These are phyloP conservation scores for Poecile atricapillus DNA, from an alignment of 2,113 vertebrate species.

Conservation along the genomic window DNA sequence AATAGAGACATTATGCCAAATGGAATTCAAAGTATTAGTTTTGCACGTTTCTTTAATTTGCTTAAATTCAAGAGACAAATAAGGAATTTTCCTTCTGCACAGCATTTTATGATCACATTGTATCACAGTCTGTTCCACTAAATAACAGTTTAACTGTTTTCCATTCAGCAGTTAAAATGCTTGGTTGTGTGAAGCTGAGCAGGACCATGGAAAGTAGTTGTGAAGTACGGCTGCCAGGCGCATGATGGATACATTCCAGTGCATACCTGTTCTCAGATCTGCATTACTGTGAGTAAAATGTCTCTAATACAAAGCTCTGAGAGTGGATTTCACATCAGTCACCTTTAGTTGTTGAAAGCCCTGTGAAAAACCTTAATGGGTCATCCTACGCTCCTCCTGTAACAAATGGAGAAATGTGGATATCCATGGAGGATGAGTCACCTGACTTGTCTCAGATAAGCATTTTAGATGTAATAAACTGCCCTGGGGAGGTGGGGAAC, in stretches of 20 bases:
- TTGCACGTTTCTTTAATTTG: neutral
- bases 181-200: constrained; percentile 9
- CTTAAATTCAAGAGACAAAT: constrained; percentile 1
- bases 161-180: constrained; percentile 7
- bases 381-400: neutral
- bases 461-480: neutral
- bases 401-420: neutral
- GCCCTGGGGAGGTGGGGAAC: neutral
- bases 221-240: neutral
- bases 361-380: neutral
- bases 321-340: neutral
- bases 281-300: neutral
- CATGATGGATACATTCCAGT: neutral
- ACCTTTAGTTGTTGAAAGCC: neutral
- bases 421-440: neutral
- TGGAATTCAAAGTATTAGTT: neutral
- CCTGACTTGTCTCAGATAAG: neutral
- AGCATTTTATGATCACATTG: constrained; percentile 15
- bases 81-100: neutral
- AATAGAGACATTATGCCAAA: neutral
- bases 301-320: neutral
- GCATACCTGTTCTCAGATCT: neutral
- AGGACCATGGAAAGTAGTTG: neutral
- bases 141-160: constrained; percentile 2
- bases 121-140: neutral